Evolutionary conservation across 1,140 invertebrate species (phyloP).

Genomic region (Saxidomus purpurata): DNA sequence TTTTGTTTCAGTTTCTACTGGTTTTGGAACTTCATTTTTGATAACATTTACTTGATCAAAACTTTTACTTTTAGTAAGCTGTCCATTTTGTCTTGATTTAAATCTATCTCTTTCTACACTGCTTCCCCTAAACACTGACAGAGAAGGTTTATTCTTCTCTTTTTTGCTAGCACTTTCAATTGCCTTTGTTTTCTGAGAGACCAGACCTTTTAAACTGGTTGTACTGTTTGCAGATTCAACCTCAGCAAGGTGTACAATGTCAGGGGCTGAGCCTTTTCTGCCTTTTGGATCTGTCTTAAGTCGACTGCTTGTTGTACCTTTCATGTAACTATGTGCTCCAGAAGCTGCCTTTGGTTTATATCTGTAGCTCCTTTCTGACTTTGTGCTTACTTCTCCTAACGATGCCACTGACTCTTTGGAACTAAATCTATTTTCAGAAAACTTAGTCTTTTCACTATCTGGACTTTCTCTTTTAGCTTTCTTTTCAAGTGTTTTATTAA

Average conservation of each 20-base stretch:
- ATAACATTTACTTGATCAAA: slow-evolving; percentile 40
- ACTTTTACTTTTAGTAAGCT: slow-evolving; percentile 55
- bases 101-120: slow-evolving; percentile 31
- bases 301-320: slow-evolving; percentile 61
- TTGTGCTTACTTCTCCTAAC: slow-evolving; percentile 47
- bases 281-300: slow-evolving; percentile 41
- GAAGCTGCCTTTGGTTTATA: slow-evolving; percentile 15
- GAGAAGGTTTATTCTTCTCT: slow-evolving; percentile 26
- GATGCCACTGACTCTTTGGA: slow-evolving; percentile 54
- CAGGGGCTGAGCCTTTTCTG: slow-evolving; percentile 34
- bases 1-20: not conserved
- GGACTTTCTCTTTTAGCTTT: slow-evolving; percentile 25
- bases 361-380: slow-evolving; percentile 47
- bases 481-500: slow-evolving; percentile 23
- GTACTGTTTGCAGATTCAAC: not conserved
- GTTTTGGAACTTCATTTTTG: not conserved
- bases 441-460: slow-evolving; percentile 33
- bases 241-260: not conserved
- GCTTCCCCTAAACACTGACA: slow-evolving; percentile 33
- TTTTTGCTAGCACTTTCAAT: slow-evolving; percentile 44
- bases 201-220: not conserved
- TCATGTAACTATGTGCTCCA: slow-evolving; percentile 54
- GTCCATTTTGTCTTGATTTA: not conserved
- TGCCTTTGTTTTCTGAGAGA: slow-evolving; percentile 19
- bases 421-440: slow-evolving; percentile 21